Evolutionary conservation across 2,888 invertebrate genomes (phyloP).

Genomic region (Tenthredo amoena): DNA sequence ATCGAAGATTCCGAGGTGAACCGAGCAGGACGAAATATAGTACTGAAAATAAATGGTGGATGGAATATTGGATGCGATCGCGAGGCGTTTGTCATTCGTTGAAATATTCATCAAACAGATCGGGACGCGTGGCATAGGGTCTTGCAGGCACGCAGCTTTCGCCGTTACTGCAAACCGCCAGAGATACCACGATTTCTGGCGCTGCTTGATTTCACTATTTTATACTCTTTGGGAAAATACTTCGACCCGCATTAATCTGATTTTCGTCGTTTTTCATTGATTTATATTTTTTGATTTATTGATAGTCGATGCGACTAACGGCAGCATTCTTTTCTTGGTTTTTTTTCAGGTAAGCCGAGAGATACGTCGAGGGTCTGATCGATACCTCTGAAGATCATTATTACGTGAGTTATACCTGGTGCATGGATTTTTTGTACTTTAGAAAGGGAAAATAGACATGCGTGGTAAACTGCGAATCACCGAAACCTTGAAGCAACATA

Average conservation of each 20-base stretch:
- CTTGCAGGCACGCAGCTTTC: not conserved
- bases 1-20: constrained; percentile 15
- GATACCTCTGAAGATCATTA: no score
- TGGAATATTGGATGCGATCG: constrained; percentile 7
- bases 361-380: not conserved
- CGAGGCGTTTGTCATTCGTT: not conserved
- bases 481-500: not conserved
- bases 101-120: constrained; percentile 39
- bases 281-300: not conserved
- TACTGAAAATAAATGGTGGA: constrained; percentile 40
- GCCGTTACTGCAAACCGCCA: not conserved
- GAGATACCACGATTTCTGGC: not conserved
- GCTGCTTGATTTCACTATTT: not conserved
- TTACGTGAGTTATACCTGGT: not conserved
- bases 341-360: constrained; percentile 20
- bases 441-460: not conserved
- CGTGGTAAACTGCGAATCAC: not conserved
- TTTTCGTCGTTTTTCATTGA: not conserved
- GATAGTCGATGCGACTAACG: not conserved
- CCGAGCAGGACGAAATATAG: not conserved
- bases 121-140: constrained; percentile 26
- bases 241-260: not conserved
- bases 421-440: not conserved
- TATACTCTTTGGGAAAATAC: not conserved
- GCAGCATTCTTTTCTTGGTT: not conserved